Evolutionary conservation across 2,113 vertebrate genomes (phyloP).

Genomic region (Oryzias javanicus): DNA sequence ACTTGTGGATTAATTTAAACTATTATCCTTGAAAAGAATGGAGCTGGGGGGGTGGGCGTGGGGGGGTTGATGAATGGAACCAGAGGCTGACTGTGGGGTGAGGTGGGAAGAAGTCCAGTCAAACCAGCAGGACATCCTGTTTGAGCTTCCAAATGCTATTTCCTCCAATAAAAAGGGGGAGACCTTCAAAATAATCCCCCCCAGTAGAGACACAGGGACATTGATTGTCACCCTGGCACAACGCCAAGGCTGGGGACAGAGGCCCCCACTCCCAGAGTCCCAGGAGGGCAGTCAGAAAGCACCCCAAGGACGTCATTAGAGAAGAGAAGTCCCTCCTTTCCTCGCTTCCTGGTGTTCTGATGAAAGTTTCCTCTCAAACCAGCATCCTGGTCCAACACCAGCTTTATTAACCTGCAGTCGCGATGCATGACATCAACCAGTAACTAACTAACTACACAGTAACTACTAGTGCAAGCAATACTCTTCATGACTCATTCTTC

Average conservation of each 20-base stretch:
- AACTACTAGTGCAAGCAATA: too few species aligned
- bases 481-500: too few species aligned
- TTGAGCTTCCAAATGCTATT: constrained; percentile 81
- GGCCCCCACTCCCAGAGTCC: constrained; percentile 13
- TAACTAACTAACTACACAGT: too few species aligned
- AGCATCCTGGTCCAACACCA: background rate
- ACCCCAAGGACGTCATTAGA: constrained; percentile 76
- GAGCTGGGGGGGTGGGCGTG: background rate
- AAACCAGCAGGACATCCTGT: constrained; percentile 83
- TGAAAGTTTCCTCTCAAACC: too few species aligned
- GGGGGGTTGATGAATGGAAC: constrained; percentile 2
- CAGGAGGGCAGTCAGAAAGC: constrained; percentile 73
- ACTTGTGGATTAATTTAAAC: constrained; percentile 80
- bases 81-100: background rate
- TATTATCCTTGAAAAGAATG: constrained; percentile 57
- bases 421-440: too few species aligned
- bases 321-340: constrained; percentile 52
- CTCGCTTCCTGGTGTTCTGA: background rate
- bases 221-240: constrained; percentile 85
- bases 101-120: constrained; percentile 68
- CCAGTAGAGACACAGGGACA: constrained; percentile 77
- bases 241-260: constrained; percentile 75
- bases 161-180: constrained; percentile 76
- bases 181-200: constrained; percentile 74
- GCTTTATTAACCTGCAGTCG: fast-evolving